Evolutionary conservation across 2,113 vertebrate genomes (phyloP).

Genomic region (Pygathrix nemaeus): DNA sequence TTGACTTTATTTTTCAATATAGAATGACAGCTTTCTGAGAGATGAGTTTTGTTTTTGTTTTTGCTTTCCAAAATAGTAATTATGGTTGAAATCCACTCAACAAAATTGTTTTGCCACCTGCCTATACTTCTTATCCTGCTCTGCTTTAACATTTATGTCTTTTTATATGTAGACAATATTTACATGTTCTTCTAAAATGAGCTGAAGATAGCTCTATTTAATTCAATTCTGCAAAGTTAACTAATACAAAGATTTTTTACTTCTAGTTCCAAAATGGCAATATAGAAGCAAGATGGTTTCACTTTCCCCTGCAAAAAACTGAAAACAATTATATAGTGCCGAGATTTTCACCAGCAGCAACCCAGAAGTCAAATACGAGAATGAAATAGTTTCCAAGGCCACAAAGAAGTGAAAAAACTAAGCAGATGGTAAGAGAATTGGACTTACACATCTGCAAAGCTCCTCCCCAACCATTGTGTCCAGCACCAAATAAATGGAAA

Average conservation of each 20-base stretch:
- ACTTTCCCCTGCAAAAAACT: neutral
- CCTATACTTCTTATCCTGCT: neutral
- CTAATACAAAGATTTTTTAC: neutral
- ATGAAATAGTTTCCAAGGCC: neutral
- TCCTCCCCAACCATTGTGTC: neutral
- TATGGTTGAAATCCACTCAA: neutral
- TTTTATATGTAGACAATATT: neutral
- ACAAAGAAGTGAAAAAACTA: neutral
- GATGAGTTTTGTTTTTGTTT: neutral
- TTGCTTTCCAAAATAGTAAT: neutral
- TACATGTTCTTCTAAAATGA: neutral
- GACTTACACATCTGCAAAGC: neutral
- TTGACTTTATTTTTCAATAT: neutral
- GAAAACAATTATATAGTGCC: neutral
- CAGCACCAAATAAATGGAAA: neutral
- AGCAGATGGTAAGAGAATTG: neutral
- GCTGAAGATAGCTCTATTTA: constrained; percentile 14
- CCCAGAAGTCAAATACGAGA: neutral
- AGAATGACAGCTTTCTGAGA: neutral
- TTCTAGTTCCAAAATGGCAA: neutral
- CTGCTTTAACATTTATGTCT: neutral
- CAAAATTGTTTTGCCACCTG: neutral
- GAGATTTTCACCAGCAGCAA: neutral
- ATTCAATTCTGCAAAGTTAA: neutral
- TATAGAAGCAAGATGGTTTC: neutral